phyloP scores from a whole-genome alignment of 1,140 invertebrate genomes.

The Dendrolimus kikuchii region DNA sequence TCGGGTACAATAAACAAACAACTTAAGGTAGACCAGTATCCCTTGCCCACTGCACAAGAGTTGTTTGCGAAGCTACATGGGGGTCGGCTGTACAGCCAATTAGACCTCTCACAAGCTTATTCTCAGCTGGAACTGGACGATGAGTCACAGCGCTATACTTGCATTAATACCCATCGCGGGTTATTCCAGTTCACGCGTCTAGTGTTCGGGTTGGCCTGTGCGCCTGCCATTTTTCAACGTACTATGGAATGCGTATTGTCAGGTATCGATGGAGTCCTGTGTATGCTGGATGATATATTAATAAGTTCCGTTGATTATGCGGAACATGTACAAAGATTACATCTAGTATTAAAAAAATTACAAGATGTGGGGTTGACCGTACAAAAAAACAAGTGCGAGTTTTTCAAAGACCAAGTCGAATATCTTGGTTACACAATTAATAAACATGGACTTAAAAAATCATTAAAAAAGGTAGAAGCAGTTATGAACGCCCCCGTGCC shows the following conservation, averaged over 20 bases:
- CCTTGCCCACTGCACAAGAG: slow-evolving; percentile 2
- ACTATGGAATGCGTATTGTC: slow-evolving; percentile 27
- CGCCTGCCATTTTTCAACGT: slow-evolving; percentile 23
- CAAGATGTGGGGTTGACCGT: slow-evolving; percentile 16
- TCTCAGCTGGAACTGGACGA: slow-evolving; percentile 12
- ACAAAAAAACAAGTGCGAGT: slow-evolving; percentile 11
- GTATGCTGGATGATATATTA: slow-evolving; percentile 17
- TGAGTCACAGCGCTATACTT: slow-evolving; percentile 16
- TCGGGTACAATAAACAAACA: slow-evolving; percentile 4
- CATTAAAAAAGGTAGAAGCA: slow-evolving; percentile 15
- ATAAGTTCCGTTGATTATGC: slow-evolving; percentile 9
- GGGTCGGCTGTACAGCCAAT: not conserved
- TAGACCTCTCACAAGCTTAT: slow-evolving; percentile 6
- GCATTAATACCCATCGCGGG: slow-evolving; percentile 24
- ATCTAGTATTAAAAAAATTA: slow-evolving; percentile 14
- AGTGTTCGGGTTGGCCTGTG: slow-evolving; percentile 19
- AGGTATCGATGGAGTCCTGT: slow-evolving; percentile 16
- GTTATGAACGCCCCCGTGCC: slow-evolving; percentile 11
- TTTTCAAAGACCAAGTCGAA: slow-evolving; percentile 16
- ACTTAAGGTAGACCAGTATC: slow-evolving; percentile 1
- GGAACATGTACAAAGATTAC: slow-evolving; percentile 12
- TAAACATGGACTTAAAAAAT: slow-evolving; percentile 15
- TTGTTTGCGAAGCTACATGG: slow-evolving; percentile 5
- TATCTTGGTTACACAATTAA: slow-evolving; percentile 19
- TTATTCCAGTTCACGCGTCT: slow-evolving; percentile 19